These are phyloP conservation scores for Musca vetustissima DNA, from an alignment of 1,140 invertebrate genomes.

Conservation along the genomic window DNA sequence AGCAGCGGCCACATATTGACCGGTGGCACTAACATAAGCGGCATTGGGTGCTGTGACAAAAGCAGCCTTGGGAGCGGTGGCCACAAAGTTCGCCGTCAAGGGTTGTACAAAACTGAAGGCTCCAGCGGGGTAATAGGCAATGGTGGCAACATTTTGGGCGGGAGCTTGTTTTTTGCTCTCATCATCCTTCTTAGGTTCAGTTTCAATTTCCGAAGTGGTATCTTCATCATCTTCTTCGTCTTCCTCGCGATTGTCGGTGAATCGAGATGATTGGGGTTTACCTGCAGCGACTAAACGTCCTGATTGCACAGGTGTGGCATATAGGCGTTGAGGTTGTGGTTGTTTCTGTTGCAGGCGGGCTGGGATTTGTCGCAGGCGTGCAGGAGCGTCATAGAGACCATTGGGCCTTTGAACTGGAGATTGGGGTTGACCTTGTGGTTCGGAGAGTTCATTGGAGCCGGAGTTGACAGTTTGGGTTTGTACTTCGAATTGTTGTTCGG, in stretches of 20 bases:
- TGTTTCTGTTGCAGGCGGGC: constrained; percentile 6
- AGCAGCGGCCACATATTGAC: too few species aligned
- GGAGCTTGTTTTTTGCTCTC: constrained; percentile 5
- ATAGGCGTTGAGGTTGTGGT: constrained; percentile 15
- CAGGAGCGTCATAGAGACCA: constrained; percentile 13
- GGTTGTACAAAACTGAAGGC: constrained; percentile 12
- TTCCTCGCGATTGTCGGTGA: constrained; percentile 44
- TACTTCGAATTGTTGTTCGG: not conserved
- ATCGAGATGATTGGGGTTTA: constrained; percentile 35
- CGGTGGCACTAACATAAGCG: not conserved
- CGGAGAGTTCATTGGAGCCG: not conserved
- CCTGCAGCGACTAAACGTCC: constrained; percentile 25
- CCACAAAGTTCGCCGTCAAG: constrained; percentile 24
- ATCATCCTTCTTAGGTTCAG: not conserved
- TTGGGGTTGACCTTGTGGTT: not conserved
- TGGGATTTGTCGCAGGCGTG: not conserved
- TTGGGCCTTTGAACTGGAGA: constrained; percentile 1
- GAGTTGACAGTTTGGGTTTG: not conserved
- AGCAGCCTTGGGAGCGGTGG: constrained; percentile 1
- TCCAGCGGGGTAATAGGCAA: constrained; percentile 11
- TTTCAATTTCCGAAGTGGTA: constrained; percentile 37
- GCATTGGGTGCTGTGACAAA: not conserved
- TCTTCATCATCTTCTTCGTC: constrained; percentile 45
- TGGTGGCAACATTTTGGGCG: constrained; percentile 11
- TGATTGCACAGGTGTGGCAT: constrained; percentile 4